A percentile compares a stretch with the other conserved stretches of the same genome.
Conservation (phyloP, 2,113 vertebrate species). For the Myotis yumanensis region DNA sequence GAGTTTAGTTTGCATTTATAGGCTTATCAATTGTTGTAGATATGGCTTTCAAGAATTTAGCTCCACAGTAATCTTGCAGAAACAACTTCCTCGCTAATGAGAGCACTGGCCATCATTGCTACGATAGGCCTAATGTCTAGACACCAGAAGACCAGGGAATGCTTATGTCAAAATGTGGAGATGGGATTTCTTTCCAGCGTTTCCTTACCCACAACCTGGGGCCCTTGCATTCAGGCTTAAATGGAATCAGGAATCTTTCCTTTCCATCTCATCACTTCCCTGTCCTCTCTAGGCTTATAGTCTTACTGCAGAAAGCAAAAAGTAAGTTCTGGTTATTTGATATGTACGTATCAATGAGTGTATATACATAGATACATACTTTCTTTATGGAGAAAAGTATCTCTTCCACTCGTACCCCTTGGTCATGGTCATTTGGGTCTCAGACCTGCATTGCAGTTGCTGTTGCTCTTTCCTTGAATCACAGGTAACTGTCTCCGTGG, state of each 20-base stretch:
- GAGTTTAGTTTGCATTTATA: slow-evolving; percentile 10
- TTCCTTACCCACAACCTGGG: not conserved
- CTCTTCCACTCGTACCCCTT: not conserved
- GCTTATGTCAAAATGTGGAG: not conserved
- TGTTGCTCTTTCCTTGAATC: not conserved
- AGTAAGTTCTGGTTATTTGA: not conserved
- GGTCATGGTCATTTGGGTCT: not conserved
- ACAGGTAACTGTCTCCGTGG: not conserved
- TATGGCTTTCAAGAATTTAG: not conserved
- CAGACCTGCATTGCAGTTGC: not conserved
- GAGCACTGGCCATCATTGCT: not conserved
- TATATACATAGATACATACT: too few relatives aligned
- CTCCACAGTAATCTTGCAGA: not conserved
- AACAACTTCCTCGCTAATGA: not conserved
- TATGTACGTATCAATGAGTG: not conserved
- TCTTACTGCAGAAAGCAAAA: not conserved
- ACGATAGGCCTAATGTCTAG: not conserved
- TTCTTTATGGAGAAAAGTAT: not conserved
- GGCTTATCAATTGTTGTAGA: not conserved
- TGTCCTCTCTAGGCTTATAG: not conserved
- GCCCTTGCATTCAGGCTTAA: not conserved
- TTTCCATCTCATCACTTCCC: not conserved
- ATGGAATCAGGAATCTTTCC: not conserved
- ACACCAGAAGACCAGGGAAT: not conserved
- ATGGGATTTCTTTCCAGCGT: not conserved